Base-by-base conservation (phyloP, 2,113 vertebrate species). In the Hystrix cristata region DNA sequence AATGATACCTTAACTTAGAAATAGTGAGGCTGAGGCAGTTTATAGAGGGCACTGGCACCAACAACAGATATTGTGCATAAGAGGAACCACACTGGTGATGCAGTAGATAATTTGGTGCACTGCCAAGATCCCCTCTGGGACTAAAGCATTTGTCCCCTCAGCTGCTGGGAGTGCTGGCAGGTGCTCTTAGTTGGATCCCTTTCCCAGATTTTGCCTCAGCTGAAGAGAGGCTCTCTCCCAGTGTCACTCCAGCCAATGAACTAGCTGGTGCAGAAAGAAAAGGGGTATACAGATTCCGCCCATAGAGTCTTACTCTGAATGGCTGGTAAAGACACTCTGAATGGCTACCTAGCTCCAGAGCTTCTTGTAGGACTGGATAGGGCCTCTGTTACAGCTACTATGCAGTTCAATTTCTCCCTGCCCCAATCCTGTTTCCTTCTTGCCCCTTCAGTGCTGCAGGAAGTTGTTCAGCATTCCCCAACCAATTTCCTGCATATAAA, bases 1-100 rank as follows among this genome's bases (percentile, higher is more conserved):
- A 95, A 94, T 86, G 86, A 85, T 34, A 97, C 19, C 69, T 94
- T 12, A 91, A 93, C 31, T 91, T 90, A 95, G 53, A 96, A 93
- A 64, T n/a, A 69, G 23, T 90, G 59, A 95, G 31, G 65, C n/a
- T 7, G 13, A 91, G 65, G 43, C 16, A 85, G 38, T 69, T 67
- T 25, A 89, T 4, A 38, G 71, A 85, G 53, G 62, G 74, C 31
- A 78, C 48, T 48, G 38, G 51, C 51, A 90, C 51, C 46, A 76
- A 46, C 46, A 81, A 71, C 43, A 81, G 87, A 85, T 48, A 78
- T 0, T 7, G n/a, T 82, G 46, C 67, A 69, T 5, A 51, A 16
- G 11, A 65, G 51, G 27, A 81, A 81, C 25, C n/a, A n/a, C 19
- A 48, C 48, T 60, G 29, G 78, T 62, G 21, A 71, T 51, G 18